Evolutionary conservation across 1,140 invertebrate genomes (phyloP), one percentile per base, ranked within the genome.

Genomic region (Lucilia sericata): DNA sequence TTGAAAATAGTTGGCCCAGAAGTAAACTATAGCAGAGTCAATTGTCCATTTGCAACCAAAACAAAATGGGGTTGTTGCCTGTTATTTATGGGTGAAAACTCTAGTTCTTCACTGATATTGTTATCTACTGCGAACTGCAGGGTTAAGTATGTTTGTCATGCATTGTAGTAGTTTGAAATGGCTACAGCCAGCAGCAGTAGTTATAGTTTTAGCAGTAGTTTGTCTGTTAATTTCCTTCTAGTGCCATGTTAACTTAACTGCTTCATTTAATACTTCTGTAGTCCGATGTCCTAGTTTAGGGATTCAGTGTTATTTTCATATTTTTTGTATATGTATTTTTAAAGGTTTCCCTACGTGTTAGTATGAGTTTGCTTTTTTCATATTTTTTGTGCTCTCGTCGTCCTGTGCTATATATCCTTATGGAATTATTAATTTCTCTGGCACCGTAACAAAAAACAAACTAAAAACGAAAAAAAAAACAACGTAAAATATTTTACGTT

Each of bases 231-330:
- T 80, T 80, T 80, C 42, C 76, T 10, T 80, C 42, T 30, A 80
- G n/a, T 80, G 19, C 19, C 76, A 30, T 80, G n/a, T 80, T 49
- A 49, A 49, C n/a, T 49, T 49, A 80, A 80, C 42, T 80, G 76
- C 76, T 80, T 80, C 47, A 80, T 80, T 80, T 80, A 80, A 21
- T 80, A 80, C 76, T 21, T 49, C 42, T 14, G 42, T 21, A 80
- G 76, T 80, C 42, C 76, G 21, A 49, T 80, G 76, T 80, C 76
- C 76, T 80, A 80, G 76, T 80, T 78, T 51, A 14, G n/a, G 76
- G 76, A 80, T 80, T 80, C 34, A 10, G 75, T 78, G 42, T 42
- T n/a, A 60, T 60, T 60, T 60, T 60, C 14, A 17, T 60, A 14
- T 25, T 70, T 70, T 17, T 60, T 17, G 55, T 7, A 14, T 60